Conservation (phyloP, 1,140 invertebrate species). For the Drosophila insularis region DNA sequence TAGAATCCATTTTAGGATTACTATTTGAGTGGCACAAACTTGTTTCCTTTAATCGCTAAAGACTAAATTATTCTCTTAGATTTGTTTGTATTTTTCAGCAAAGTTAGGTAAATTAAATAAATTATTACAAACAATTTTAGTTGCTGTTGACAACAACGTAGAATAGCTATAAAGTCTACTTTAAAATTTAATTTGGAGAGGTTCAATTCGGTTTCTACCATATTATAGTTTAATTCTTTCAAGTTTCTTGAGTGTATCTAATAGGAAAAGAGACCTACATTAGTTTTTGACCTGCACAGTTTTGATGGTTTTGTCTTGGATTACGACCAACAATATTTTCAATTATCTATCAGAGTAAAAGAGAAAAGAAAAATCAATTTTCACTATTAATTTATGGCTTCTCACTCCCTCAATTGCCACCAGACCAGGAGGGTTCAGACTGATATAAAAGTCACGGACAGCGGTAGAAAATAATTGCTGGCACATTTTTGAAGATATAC, state of each 20-base stretch:
- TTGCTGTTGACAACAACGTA: too few relatives aligned
- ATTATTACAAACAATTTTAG: too few relatives aligned
- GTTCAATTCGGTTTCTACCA: too few relatives aligned
- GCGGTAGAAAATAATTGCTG: constrained; percentile 41
- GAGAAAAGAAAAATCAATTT: constrained; percentile 7
- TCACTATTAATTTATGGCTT: constrained; percentile 39
- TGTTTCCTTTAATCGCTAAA: too few relatives aligned
- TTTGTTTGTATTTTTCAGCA: too few relatives aligned
- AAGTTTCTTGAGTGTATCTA: neutral
- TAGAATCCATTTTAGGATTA: too few relatives aligned
- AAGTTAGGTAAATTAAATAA: too few relatives aligned
- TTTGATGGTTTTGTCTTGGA: neutral
- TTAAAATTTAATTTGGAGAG: too few relatives aligned
- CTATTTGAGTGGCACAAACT: too few relatives aligned
- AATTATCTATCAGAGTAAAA: neutral
- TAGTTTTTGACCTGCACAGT: neutral
- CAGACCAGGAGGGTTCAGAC: neutral
- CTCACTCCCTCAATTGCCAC: constrained; percentile 21
- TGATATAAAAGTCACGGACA: constrained; percentile 44
- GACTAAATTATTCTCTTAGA: too few relatives aligned
- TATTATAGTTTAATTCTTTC: too few relatives aligned
- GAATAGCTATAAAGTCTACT: too few relatives aligned
- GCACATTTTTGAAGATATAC: constrained; percentile 16
- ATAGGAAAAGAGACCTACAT: neutral
- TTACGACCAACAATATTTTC: neutral